These are phyloP conservation scores for Euglossa dilemma DNA, from an alignment of 1,140 invertebrate genomes.

Conservation along the genomic window DNA sequence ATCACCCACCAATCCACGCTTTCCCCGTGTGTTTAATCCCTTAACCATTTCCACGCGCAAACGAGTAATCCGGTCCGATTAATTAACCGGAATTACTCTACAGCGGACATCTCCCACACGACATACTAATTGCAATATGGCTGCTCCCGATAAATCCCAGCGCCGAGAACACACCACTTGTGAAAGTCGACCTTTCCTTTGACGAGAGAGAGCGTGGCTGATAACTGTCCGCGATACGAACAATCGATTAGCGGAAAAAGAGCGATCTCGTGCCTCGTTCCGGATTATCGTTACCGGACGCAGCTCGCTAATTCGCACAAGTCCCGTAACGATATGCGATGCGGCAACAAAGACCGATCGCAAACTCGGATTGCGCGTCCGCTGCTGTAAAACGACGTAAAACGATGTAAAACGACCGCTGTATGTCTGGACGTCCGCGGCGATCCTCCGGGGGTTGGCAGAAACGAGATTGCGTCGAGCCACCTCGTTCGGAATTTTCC, in stretches of 20 bases:
- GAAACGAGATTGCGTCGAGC: slow-evolving; percentile 27
- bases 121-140: too few species aligned
- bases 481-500: slow-evolving; percentile 16
- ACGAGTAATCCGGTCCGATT: too few species aligned
- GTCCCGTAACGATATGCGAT: slow-evolving; percentile 9
- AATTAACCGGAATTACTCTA: too few species aligned
- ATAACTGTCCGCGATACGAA: not conserved
- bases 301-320: not conserved
- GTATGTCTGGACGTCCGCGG: slow-evolving; percentile 7
- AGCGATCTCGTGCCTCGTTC: too few species aligned
- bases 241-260: not conserved
- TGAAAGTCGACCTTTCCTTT: too few species aligned
- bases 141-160: too few species aligned
- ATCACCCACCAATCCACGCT: fast-evolving
- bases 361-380: not conserved
- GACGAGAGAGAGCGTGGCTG: not conserved
- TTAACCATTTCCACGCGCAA: too few species aligned
- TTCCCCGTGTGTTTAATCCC: not conserved
- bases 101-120: too few species aligned
- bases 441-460: slow-evolving; percentile 8
- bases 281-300: not conserved
- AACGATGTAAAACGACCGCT: slow-evolving; percentile 41
- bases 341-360: slow-evolving; percentile 29
- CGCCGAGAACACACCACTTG: too few species aligned
- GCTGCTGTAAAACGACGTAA: slow-evolving; percentile 23